Conservation (phyloP, 1,140 invertebrate species). For the Hycleus phaleratus region DNA sequence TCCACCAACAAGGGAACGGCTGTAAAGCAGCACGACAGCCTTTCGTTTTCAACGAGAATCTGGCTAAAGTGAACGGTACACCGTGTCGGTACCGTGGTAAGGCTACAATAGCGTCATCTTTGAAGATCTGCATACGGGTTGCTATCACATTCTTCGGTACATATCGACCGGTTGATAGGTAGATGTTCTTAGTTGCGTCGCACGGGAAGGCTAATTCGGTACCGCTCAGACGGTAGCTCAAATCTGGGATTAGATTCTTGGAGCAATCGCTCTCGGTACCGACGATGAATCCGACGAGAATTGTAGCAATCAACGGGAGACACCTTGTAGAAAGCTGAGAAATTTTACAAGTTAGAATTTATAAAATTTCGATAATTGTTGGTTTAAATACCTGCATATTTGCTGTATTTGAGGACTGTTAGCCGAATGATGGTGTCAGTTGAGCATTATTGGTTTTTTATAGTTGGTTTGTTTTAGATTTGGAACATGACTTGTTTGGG, state of each 20-base stretch:
- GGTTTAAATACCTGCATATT: neutral
- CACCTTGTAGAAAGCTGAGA: too few relatives aligned
- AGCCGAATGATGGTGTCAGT: too few relatives aligned
- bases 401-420: too few relatives aligned
- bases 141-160: slow-evolving; percentile 51
- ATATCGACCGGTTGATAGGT: slow-evolving; percentile 48
- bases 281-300: slow-evolving; percentile 2
- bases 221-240: slow-evolving; percentile 39
- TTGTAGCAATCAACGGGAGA: neutral
- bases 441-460: too few relatives aligned
- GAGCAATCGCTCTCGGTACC: slow-evolving; percentile 16
- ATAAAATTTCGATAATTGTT: neutral
- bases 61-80: slow-evolving; percentile 49
- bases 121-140: slow-evolving; percentile 47
- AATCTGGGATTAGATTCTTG: slow-evolving; percentile 27
- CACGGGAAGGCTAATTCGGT: slow-evolving; percentile 50
- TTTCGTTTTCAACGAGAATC: slow-evolving; percentile 40
- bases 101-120: slow-evolving; percentile 47
- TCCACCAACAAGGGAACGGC: slow-evolving; percentile 52
- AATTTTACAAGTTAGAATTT: too few relatives aligned
- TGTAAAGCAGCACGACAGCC: slow-evolving; percentile 41
- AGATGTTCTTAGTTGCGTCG: slow-evolving; percentile 50
- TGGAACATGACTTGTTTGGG: too few relatives aligned
- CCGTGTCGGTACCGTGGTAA: slow-evolving; percentile 50
- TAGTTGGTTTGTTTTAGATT: too few relatives aligned